phyloP scores from a whole-genome alignment of 2,797 vertebrate genomes.

The Chiroxiphia lanceolata region DNA sequence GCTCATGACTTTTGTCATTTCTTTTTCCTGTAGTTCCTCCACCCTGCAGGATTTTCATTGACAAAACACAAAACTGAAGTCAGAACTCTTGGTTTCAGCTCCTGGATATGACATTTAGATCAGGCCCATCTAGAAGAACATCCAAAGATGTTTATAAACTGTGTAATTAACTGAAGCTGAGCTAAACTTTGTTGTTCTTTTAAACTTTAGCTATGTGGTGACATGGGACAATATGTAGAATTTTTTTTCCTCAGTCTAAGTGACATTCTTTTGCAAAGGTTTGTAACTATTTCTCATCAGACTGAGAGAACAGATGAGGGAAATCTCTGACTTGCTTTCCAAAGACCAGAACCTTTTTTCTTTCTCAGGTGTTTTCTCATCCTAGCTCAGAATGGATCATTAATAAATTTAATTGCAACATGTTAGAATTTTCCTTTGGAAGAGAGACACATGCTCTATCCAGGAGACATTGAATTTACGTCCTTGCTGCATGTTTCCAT shows the following conservation, averaged over 20 bases:
- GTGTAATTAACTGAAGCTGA: background rate
- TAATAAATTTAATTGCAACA: background rate
- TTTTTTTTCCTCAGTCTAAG: background rate
- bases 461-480: background rate
- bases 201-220: background rate
- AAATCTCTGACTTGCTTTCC: background rate
- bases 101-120: background rate
- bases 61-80: background rate
- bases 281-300: background rate
- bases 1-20: fast-evolving
- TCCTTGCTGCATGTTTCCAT: background rate
- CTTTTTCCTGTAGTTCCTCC: background rate
- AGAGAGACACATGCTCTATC: background rate
- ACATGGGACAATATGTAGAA: background rate
- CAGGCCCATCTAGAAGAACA: background rate
- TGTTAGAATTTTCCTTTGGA: background rate
- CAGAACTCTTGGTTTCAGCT: background rate
- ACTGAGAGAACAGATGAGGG: background rate
- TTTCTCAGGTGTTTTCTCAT: background rate
- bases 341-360: background rate
- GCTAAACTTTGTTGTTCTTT: background rate
- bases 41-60: background rate
- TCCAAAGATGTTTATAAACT: background rate
- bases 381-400: background rate
- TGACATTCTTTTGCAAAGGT: background rate